Conservation (phyloP, 2,113 vertebrate genomes). For the Pseudorhombus dupliciocellatus region DNA sequence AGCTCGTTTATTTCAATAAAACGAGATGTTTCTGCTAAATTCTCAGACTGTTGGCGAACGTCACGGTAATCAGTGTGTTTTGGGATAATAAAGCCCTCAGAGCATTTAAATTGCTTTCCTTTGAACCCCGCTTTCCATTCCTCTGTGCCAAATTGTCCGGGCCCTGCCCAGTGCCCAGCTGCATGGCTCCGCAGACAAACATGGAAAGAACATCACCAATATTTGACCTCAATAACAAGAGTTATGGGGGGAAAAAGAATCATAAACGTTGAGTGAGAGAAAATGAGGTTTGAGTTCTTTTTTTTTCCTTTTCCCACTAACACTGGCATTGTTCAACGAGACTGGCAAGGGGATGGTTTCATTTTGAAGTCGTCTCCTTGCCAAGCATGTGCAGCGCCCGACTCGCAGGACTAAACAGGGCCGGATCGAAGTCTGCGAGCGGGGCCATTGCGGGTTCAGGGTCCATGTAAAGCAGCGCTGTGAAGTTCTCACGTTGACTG, state of each 20-base stretch:
- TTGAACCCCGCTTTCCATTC: conserved; percentile 57
- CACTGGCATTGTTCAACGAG: conserved; percentile 15
- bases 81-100: conserved; percentile 1
- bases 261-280: conserved; percentile 17
- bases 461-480: conserved; percentile 5
- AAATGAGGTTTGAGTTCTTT: conserved; percentile 43
- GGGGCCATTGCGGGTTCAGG: neutral
- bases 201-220: conserved; percentile 62
- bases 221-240: conserved; percentile 47
- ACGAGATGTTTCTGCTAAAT: neutral
- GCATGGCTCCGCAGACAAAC: conserved; percentile 50
- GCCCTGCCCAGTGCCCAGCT: conserved; percentile 34
- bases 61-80: conserved; percentile 39
- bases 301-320: conserved; percentile 26
- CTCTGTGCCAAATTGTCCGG: conserved; percentile 48
- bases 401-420: conserved; percentile 1
- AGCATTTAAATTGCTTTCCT: conserved; percentile 42
- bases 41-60: conserved; percentile 18
- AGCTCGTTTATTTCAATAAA: neutral
- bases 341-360: conserved; percentile 11
- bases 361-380: conserved; percentile 1
- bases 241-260: conserved; percentile 40
- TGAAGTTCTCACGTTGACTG: neutral
- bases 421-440: conserved; percentile 14
- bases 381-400: conserved; percentile 32